Conservation (phyloP, 2,888 invertebrate genomes). For the Tuberolachnus salignus region DNA sequence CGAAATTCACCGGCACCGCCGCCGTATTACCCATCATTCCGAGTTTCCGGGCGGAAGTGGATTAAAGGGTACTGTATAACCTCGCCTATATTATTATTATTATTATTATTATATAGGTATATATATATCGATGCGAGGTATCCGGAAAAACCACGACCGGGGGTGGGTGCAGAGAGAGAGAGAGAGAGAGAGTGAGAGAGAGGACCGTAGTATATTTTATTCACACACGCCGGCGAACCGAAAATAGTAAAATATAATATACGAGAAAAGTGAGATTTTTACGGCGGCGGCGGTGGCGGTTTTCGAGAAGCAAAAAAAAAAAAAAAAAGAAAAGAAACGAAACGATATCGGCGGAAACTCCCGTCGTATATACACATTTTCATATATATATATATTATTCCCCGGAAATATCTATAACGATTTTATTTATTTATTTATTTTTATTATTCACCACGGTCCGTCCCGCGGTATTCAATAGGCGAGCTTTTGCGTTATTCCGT, state of each 20-base stretch:
- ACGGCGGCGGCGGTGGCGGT: neutral
- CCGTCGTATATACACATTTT: too few species aligned
- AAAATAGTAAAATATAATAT: neutral
- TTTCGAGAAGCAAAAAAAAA: neutral
- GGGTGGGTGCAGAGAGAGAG: neutral
- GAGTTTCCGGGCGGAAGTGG: slow-evolving; percentile 42
- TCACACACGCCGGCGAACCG: neutral
- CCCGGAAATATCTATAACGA: neutral
- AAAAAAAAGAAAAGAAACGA: too few species aligned
- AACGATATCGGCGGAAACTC: neutral
- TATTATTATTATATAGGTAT: too few species aligned
- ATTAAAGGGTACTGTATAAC: slow-evolving; percentile 46
- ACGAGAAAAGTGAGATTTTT: too few species aligned
- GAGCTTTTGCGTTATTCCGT: too few species aligned
- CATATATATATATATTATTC: too few species aligned
- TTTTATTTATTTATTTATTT: too few species aligned
- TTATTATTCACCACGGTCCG: too few species aligned
- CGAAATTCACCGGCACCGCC: slow-evolving; percentile 30
- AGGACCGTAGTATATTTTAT: neutral
- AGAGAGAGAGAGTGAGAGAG: neutral
- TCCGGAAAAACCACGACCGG: neutral
- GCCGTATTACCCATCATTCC: neutral
- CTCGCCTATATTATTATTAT: too few species aligned
- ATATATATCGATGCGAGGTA: neutral
- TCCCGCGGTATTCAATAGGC: too few species aligned